Conservation (phyloP, 2,113 vertebrate species). For the Herpailurus yagouaroundi region DNA sequence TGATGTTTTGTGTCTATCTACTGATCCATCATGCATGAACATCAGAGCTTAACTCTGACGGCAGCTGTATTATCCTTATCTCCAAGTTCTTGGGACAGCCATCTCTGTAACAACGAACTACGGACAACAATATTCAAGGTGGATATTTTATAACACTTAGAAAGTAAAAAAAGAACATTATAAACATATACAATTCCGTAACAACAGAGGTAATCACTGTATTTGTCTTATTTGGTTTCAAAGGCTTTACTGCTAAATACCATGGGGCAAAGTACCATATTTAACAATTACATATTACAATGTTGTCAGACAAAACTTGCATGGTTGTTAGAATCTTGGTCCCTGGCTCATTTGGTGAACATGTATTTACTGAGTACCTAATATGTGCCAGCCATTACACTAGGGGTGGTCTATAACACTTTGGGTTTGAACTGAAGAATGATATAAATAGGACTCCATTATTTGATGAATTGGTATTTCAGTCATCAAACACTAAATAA, state of each 20-base stretch:
- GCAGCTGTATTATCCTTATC: background rate
- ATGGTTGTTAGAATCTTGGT: background rate
- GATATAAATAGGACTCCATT: background rate
- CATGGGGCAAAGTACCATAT: background rate
- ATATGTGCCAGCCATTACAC: background rate
- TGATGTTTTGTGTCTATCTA: background rate
- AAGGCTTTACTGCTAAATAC: background rate
- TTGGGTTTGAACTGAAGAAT: background rate
- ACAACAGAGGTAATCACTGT: background rate
- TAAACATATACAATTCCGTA: background rate
- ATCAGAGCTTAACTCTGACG: background rate
- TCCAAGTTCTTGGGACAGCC: background rate
- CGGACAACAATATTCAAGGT: background rate
- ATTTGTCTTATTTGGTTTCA: background rate
- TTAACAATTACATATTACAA: background rate
- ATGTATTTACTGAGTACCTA: background rate
- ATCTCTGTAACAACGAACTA: background rate
- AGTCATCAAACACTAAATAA: background rate
- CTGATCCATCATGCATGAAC: background rate
- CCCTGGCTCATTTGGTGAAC: background rate
- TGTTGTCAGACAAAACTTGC: background rate
- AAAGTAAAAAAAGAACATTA: constrained; percentile 8
- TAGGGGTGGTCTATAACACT: background rate
- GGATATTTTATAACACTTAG: background rate
- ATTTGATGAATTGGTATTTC: background rate